Base-by-base conservation (phyloP, 2,888 invertebrate genomes). In the Cephus pygmeus region DNA sequence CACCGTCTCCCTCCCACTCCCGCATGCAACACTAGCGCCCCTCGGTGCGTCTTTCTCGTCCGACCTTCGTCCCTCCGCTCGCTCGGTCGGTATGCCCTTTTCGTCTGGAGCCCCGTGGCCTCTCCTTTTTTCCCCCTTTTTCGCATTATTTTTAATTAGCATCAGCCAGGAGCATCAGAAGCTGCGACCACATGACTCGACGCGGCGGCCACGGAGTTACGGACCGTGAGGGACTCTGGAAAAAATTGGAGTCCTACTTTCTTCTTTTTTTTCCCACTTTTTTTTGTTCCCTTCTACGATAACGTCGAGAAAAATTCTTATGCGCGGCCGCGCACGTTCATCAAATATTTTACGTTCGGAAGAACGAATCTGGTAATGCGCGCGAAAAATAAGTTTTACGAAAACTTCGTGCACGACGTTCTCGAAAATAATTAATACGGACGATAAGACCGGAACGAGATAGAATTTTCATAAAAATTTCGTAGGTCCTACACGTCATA, bases 101-200 rank as follows among this genome's bases (percentile, higher is more conserved):
- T 30, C 69, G 69, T 33, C 69, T 30, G 84, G 86, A 86, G 86
- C 86, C 87, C 87, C 87, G 87, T 85, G 85, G 79, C 79, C 79
- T 82, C 83, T 83, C 82, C 82, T 82, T 83, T 85, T 82, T 31
- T 73, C 6, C 23, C 31, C 69, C 34, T 30, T 69, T 69, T 69
- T 30, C 69, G 69, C 30, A 33, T 69, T 69, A 69, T 33, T 69
- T 69, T 69, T 69, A 69, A 69, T 69, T 69, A 69, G 33, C 33
- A 69, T 69, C 69, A 33, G 69, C 30, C 33, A 69, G 69, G 30
- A 69, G 69, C 69, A 33, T 30, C 69, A 33, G 69, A 33, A 31
- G 69, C 33, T 33, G 69, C 69, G 69, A 69, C 69, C 69, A 33
- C 69, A 40, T 40, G 36, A 40, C 36, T 40, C 36, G 36, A 36